A percentile compares a stretch with the other conserved stretches of the same genome.
phyloP scores from a whole-genome alignment of 2,797 vertebrate species.

The Ispidina picta region DNA sequence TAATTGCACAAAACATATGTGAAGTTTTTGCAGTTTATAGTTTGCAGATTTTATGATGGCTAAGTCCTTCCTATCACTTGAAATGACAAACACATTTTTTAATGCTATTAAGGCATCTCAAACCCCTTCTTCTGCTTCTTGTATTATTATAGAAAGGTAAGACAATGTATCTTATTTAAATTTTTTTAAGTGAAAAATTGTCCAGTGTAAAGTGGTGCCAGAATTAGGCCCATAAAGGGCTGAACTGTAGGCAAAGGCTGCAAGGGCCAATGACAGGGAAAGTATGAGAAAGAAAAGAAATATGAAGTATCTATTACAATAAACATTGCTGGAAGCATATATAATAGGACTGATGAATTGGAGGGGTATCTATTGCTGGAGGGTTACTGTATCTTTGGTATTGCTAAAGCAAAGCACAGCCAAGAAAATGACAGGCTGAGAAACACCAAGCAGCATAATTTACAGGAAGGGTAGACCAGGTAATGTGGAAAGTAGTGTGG shows the following conservation, averaged over 20 bases:
- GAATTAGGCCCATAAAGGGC: not conserved
- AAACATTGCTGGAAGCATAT: not conserved
- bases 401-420: not conserved
- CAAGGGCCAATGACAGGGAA: not conserved
- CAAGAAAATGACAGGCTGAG: not conserved
- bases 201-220: not conserved
- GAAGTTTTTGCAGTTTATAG: conserved; percentile 1
- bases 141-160: not conserved
- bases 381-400: not conserved
- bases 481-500: not conserved
- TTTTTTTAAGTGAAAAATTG: not conserved
- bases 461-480: not conserved
- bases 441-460: not conserved
- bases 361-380: not conserved
- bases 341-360: not conserved
- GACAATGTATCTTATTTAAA: not conserved
- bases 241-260: not conserved
- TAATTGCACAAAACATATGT: conserved; percentile 30
- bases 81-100: not conserved
- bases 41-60: conserved; percentile 7
- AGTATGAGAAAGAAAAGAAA: not conserved
- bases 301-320: conserved; percentile 10
- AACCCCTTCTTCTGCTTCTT: not conserved
- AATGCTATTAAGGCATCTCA: not conserved
- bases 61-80: not conserved